Base-by-base conservation (phyloP, 2,888 invertebrate genomes). In the Phaonia tiefii region DNA sequence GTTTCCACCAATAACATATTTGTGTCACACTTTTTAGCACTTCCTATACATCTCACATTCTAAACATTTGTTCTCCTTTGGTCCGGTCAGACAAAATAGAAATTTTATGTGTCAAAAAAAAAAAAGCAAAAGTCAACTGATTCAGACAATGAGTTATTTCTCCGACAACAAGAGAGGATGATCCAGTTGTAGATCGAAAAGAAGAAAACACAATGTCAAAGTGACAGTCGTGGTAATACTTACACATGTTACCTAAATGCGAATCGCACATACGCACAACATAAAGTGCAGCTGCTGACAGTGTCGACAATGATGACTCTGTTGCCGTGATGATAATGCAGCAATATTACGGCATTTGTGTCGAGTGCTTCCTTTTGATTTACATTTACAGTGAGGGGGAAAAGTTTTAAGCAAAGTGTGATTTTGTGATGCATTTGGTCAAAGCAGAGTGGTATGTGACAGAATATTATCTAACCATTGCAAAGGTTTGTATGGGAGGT, bases 221-320 rank as follows among this genome's bases (percentile, higher is more conserved):
- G 65, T 80, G 76, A 77, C 80, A 80, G 70, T 65, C 63, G 74
- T 31, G 31, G 4, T 76, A 80, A 80, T 80, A 70, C 79, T 74
- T 73, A 74, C 76, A 77, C 69, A 80, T 80, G 80, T 74, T 80
- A 74, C 74, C 44, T 74, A 80, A 63, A 80, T 74, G 80, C 74
- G 63, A 13, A 42, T 39, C 63, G 42, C 39, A 39, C 39, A 63
- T 63, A 63, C 63, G 60, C 60, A 60, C 56, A 25, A 56, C 25
- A 26, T n/a, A 26, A n/a, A n/a, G n/a, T n/a, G n/a, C n/a, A n/a
- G n/a, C n/a, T 46, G 46, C 44, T n/a, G 11, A 10, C 11, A n/a
- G 44, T 44, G 44, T 11, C 17, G 51, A 22, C 51, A 51, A 20
- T 20, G 51, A 13, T 11, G 51, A n/a, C 31, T 31, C 4, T 31